Evolutionary conservation across 2,113 vertebrate genomes (phyloP), one percentile per base, ranked within the genome.

Genomic region (Bubo scandiacus): DNA sequence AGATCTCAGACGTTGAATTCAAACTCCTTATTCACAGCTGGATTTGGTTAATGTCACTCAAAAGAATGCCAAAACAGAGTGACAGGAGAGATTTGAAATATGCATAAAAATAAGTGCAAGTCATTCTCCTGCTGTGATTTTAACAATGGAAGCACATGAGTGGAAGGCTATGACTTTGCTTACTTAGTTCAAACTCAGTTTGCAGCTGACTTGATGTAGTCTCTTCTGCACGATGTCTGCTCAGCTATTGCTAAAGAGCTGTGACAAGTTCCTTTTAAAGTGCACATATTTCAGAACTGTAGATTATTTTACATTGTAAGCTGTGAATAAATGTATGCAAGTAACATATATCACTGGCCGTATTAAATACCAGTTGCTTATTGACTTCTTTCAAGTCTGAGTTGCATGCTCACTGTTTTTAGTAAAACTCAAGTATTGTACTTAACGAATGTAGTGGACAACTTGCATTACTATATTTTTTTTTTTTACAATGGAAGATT

Each of bases 261-360:
- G 75, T 97, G 97, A 92, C 47, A 79, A 88, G 71, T 90, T 96
- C 49, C 73, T 92, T 86, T 85, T 81, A 80, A 97, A 95, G 94
- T 96, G 70, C 94, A 73, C 88, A 10, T 96, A 40, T 97, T 92
- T 97, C 86, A 97, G 82, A 97, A 87, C 68, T 85, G 57, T 95
- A 83, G 75, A 43, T 94, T 97, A 93, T 95, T 95, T 88, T 87
- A 92, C 63, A 57, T 88, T 86, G 90, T 94, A 97, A 97, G 88
- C 97, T 98, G 97, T 98, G 98, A 98, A 98, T 97, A 96, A 97
- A 94, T 88, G 66, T 97, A 91, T 98, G 84, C 94, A 86, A 94
- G 34, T 84, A 89, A 80, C 67, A 36, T 90, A 43, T 93, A 93
- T 95, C 66, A 88, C 52, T 91, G 93, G 70, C 79, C 88, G n/a